phyloP scores from a whole-genome alignment of 53 echinoderm and acorn worm genomes.

The Zoroaster sp. region DNA sequence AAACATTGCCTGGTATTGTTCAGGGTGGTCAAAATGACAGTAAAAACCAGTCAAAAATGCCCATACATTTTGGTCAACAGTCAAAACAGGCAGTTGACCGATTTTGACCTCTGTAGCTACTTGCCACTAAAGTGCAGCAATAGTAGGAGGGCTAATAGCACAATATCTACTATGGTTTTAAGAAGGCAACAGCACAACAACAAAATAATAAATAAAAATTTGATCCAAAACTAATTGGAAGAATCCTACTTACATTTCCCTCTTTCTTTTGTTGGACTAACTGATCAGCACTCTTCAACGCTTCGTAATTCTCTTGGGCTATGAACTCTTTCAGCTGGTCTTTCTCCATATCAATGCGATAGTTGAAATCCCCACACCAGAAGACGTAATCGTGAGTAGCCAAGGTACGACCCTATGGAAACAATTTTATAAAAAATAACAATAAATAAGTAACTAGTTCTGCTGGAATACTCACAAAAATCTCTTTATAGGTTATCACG shows the following conservation, averaged over 20 bases:
- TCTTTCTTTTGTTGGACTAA: constrained; percentile 72
- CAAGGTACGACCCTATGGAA: constrained; percentile 75
- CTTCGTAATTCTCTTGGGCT: constrained; percentile 68
- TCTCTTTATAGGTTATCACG: no score
- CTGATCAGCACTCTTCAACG: constrained; percentile 79
- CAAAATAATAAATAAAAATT: no score
- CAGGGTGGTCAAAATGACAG: no score
- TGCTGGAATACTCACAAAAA: no score
- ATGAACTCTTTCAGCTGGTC: constrained; percentile 79
- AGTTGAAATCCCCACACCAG: constrained; percentile 99
- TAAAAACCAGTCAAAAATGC: no score
- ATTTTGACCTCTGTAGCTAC: no score
- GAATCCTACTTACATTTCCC: constrained; percentile 62
- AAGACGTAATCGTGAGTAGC: constrained; percentile 91
- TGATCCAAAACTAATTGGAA: not conserved
- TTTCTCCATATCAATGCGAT: constrained; percentile 87
- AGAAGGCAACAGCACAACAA: not conserved
- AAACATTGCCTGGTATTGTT: no score
- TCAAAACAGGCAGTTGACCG: no score
- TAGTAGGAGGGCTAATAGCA: not conserved
- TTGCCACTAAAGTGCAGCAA: no score
- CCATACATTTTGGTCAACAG: no score
- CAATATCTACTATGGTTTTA: not conserved
- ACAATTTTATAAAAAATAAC: not conserved
- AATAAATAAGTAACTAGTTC: not conserved